Base-by-base conservation (phyloP, 2,797 vertebrate genomes). In the Mormyrus hasselquistii region DNA sequence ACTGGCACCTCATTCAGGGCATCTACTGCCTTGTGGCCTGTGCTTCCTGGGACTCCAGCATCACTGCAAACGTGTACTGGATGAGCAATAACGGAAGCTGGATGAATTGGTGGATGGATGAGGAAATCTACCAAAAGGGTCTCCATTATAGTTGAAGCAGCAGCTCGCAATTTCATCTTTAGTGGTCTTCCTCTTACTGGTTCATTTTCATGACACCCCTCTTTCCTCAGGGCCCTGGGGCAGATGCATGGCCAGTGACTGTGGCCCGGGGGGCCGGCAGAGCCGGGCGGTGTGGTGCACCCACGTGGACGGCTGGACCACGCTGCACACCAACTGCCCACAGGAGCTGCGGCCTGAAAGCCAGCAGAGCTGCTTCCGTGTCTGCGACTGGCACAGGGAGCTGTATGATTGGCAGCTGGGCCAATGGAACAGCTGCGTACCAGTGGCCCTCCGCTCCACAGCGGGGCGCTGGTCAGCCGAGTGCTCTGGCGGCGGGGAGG, bases 361-460 rank as follows among this genome's bases (percentile, higher is more conserved):
- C 95, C 98, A 99, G 94, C 97, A 98, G 73, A 97, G 96, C 93
- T 99, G 99, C 90, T 99, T 99, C 94, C 96, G 96, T 0, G 97
- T 99, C 62, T 99, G 99, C 0, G 98, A 99, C 94, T 98, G 97
- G 98, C 99, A 99, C 95, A 98, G 97, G 90, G 97, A 99, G 90
- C 93, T 99, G 14, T 99, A 99, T 0, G 97, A 97, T 92, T 99
- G 99, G 99, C 95, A 95, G 87, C 95, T 97, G 0, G 97, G 97
- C 0, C 89, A 93, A 89, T 99, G 99, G 99, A 97, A 97, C 89
- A 95, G 93, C 84, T 99, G 99, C 7, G 94, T 92, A 88, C 97
- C 98, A 0, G 96, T 99, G 82, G 95, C 96, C 7, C 96, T 96
- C 2, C 96, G 94, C 65, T 95, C 94, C 91, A 94, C 96, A 0